Base-by-base conservation (phyloP, 2,797 vertebrate species). In the Pangasius mekongensis region DNA sequence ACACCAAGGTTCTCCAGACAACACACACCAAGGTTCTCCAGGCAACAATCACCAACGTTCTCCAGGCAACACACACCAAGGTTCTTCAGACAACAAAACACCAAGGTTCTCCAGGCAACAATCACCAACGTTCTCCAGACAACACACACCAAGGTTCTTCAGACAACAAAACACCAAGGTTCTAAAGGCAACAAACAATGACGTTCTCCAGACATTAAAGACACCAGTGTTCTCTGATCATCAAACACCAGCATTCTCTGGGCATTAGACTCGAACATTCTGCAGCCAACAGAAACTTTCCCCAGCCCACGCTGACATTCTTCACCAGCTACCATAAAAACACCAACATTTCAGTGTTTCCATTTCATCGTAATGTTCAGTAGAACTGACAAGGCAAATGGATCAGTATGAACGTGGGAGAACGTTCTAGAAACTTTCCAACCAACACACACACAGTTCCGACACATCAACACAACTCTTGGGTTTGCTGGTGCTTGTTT, bases 351-450 rank as follows among this genome's bases (percentile, higher is more conserved):
- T 56, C 54, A 58, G 3, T 27, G 10, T 82, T 62, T 43, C 78
- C 22, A 62, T 60, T 39, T 62, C 16, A 24, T 39, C 56, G 22
- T 2, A 27, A n/a, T 6, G 11, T 47, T 47, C 36, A 22, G 2
- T 43, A 16, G 80, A 64, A 62, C 36, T 60, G 36, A 83, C 58
- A 4, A 16, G 33, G 33, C 20, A 3, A 62, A 8, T 3, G 22
- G 36, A 62, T 62, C 60, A 10, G 24, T 10, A 8, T 9, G 27
- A 49, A 47, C 3, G 14, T 49, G 7, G 33, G 43, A 83, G 82
- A 83, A 20, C 60, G 1, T 66, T 84, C 27, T n/a, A 52, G 43
- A 84, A 69, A 52, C 64, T 30, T 69, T 69, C 83, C n/a, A n/a
- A 18, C 39, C 16, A 47, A 56, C 77, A 47, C 20, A 73, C 64